phyloP scores from a whole-genome alignment of 53 echinoderm and acorn worm species.

The Apostichopus leukothele region DNA sequence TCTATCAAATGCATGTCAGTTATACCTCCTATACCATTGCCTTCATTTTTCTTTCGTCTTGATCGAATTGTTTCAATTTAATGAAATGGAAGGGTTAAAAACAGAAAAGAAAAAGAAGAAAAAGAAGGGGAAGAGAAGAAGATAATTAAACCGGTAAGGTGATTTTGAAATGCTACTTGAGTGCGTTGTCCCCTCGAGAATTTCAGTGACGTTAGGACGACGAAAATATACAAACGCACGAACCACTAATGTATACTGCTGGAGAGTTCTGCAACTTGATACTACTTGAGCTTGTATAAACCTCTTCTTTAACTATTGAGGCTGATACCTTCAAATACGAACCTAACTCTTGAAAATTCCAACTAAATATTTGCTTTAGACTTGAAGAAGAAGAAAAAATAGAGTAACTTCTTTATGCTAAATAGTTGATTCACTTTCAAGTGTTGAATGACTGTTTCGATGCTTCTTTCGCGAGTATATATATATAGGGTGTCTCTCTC shows the following conservation, averaged over 20 bases:
- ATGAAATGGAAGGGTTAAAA: conserved; percentile 1
- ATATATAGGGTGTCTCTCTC: too few species aligned
- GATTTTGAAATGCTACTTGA: conserved; percentile 31
- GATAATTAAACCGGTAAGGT: conserved; percentile 38
- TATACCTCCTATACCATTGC: too few species aligned
- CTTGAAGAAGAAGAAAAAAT: conserved; percentile 12
- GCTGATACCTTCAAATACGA: conserved; percentile 36
- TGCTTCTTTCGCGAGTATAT: background rate
- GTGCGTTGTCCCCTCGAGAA: conserved; percentile 19
- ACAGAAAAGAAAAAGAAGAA: too few species aligned
- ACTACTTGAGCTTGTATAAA: conserved; percentile 36
- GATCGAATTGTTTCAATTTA: conserved; percentile 33
- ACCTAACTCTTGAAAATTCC: conserved; percentile 14
- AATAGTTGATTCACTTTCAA: conserved; percentile 38
- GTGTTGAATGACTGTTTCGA: conserved; percentile 4
- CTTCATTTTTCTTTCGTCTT: background rate
- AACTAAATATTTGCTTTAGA: conserved; percentile 38
- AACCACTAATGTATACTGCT: conserved; percentile 9
- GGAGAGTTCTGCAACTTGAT: conserved; percentile 20
- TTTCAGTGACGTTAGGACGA: background rate
- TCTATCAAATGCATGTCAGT: too few species aligned
- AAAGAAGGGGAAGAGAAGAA: background rate
- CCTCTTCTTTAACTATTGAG: conserved; percentile 21
- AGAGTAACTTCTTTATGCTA: conserved; percentile 30
- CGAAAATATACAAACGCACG: conserved; percentile 27